A percentile compares a stretch with the other conserved stretches of the same genome.
These are phyloP conservation scores for Eulacestoma nigropectus DNA, from an alignment of 2,113 vertebrate genomes.

Conservation along the genomic window DNA sequence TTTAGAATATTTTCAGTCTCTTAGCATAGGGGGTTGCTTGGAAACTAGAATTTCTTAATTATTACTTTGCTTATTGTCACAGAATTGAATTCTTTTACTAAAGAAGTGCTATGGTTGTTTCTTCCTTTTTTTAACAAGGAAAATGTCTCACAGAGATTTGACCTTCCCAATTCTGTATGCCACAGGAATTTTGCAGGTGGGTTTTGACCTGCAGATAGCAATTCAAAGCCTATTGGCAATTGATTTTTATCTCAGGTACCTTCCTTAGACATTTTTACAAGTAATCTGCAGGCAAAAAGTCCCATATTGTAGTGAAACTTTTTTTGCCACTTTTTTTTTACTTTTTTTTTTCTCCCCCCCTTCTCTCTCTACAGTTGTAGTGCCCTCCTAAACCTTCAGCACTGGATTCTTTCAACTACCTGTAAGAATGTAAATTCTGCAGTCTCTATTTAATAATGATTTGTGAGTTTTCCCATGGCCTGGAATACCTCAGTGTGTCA, in stretches of 20 bases:
- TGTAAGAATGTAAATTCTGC: neutral
- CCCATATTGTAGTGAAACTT: neutral
- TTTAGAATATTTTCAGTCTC: neutral
- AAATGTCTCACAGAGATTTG: neutral
- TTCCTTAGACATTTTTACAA: neutral
- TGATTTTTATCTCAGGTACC: neutral
- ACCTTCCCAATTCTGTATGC: neutral
- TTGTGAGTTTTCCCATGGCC: neutral
- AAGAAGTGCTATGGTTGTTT: neutral
- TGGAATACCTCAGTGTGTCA: neutral
- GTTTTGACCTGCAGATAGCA: neutral
- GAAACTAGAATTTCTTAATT: constrained; percentile 17
- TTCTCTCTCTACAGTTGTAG: neutral
- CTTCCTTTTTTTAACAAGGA: neutral
- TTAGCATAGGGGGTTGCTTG: constrained; percentile 3
- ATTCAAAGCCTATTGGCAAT: neutral
- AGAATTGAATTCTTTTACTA: neutral
- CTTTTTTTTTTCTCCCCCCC: too few species aligned
- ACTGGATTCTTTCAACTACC: neutral
- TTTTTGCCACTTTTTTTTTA: neutral
- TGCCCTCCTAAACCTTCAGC: neutral
- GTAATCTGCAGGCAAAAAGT: neutral
- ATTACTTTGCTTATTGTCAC: neutral
- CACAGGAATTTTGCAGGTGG: neutral
- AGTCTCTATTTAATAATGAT: neutral